These are phyloP conservation scores for Osedax fenrisi DNA, from an alignment of 2,888 invertebrate genomes.

Conservation along the genomic window DNA sequence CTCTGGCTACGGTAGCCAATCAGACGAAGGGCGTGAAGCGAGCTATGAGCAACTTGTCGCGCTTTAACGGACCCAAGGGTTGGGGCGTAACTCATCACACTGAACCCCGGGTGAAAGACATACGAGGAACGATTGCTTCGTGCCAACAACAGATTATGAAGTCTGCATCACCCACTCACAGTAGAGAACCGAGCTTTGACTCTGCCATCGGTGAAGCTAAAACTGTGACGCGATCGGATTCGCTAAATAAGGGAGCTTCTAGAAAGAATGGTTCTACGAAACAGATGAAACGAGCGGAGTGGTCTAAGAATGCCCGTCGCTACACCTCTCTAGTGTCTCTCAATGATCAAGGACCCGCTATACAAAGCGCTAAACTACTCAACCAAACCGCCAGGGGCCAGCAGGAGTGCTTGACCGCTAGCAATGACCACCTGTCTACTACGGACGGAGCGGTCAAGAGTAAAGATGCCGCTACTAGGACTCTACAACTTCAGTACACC, in stretches of 20 bases:
- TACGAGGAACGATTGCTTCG: not conserved
- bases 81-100: not conserved
- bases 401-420: not conserved
- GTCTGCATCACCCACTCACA: not conserved
- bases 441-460: not conserved
- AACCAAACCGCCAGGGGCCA: not conserved
- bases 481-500: conserved; percentile 40
- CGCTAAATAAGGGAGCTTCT: conserved; percentile 38
- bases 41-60: not conserved
- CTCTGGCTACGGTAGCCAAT: not conserved
- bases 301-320: conserved; percentile 4
- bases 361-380: not conserved
- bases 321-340: conserved; percentile 9
- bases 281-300: not conserved
- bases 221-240: conserved; percentile 41
- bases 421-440: not conserved
- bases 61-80: not conserved
- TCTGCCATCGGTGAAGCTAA: conserved; percentile 39
- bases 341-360: not conserved
- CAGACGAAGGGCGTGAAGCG: not conserved
- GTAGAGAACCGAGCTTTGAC: not conserved
- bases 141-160: not conserved
- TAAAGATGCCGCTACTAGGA: conserved; percentile 17
- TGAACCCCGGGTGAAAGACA: conserved; percentile 11
- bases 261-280: not conserved